Base-by-base conservation (phyloP, 2,797 vertebrate species). In the Odontamblyopus lacepedii region DNA sequence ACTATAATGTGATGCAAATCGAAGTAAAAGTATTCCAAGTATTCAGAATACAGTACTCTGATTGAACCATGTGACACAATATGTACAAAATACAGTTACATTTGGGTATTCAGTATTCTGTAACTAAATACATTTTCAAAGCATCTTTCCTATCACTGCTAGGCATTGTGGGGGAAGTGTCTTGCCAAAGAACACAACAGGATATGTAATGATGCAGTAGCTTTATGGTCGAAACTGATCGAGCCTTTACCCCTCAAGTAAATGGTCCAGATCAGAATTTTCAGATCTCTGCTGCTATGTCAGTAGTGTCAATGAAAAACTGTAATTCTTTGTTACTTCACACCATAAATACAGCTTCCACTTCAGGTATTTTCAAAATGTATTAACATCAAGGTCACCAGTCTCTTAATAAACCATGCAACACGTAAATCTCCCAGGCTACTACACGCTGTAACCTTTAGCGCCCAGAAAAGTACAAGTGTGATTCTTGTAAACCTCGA, bases 361-460 rank as follows among this genome's bases (percentile, higher is more conserved):
- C 44, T 38, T 63, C 13, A 11, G 38, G 2, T 7, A 35, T 19
- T 6, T 23, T 15, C 19, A 41, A 41, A 62, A 35, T 9, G 29
- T 63, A 26, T 26, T 29, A 66, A 19, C 23, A 1, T 66, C 63
- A 38, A 68, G 1, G 26, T 67, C 15, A 30, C 0, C 2, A 0
- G 23, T 27, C 44, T n/a, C 23, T 59, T 15, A 71, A 59, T 23
- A 63, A 69, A 66, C 26, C 63, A 50, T 53, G 51, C 69, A 64
- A 48, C 56, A 13, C 61, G 73, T 30, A 32, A 38, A 72, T 69
- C 57, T 61, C n/a, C 53, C 18, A 72, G 6, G 0, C 55, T 71
- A 5, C 62, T 66, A 75, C 68, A 63, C 18, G 38, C 51, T 73
- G 64, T 69, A 41, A 81, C 76, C 74, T 77, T 78, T 12, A 73